A percentile compares a stretch with the other conserved stretches of the same genome.
phyloP scores from a whole-genome alignment of 2,888 invertebrate genomes.

The Temnothorax ravouxi region DNA sequence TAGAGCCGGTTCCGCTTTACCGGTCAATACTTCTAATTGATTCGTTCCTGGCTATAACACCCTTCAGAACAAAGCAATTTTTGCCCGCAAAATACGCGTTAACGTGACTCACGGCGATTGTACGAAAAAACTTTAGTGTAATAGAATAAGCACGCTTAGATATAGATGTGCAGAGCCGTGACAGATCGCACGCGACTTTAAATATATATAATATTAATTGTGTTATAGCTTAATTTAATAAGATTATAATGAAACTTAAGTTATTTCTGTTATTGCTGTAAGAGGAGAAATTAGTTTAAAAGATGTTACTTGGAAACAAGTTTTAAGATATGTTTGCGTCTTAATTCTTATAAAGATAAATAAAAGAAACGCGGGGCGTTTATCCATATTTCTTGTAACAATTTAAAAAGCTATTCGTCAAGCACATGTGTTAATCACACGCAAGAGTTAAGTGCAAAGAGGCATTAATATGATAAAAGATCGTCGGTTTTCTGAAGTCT shows the following conservation, averaged over 20 bases:
- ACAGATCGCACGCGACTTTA: not conserved
- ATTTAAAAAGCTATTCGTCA: constrained; percentile 26
- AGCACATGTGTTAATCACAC: not conserved
- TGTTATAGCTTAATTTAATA: not conserved
- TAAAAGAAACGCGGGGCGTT: not conserved
- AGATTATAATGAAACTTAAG: not conserved
- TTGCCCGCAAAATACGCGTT: not conserved
- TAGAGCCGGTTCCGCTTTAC: constrained; percentile 32
- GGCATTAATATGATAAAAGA: constrained; percentile 30
- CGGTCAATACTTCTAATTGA: constrained; percentile 29
- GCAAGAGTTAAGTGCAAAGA: constrained; percentile 2
- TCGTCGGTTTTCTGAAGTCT: not conserved
- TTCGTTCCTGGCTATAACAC: constrained; percentile 9
- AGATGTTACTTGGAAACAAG: not conserved
- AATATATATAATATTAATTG: not conserved
- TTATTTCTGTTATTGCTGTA: constrained; percentile 1
- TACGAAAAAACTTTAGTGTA: constrained; percentile 27
- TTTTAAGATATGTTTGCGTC: not conserved
- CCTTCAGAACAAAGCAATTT: not conserved
- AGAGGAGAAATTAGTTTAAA: not conserved
- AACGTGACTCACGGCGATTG: not conserved
- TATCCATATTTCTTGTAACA: not conserved
- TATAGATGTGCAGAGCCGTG: not conserved
- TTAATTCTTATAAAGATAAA: not conserved
- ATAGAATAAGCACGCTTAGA: constrained; percentile 1